These are phyloP conservation scores for Olivierus martensii DNA, from an alignment of 1,140 invertebrate species.

Conservation along the genomic window DNA sequence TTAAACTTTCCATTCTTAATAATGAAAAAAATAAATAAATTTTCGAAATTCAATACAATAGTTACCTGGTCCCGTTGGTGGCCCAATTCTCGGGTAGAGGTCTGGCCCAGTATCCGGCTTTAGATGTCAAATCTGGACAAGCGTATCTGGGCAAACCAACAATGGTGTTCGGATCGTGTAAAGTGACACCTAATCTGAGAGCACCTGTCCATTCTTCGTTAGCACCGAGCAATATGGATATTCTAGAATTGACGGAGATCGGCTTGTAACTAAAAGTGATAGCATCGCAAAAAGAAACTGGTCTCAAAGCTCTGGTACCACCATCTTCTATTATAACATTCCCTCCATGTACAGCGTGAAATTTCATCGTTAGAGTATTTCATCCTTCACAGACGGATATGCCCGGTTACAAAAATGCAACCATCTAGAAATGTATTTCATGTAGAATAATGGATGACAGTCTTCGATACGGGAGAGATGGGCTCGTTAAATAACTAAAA, in stretches of 20 bases:
- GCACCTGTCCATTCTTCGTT: constrained; percentile 29
- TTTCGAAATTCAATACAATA: no score
- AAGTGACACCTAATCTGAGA: constrained; percentile 30
- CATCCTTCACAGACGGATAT: not conserved
- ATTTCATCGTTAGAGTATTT: constrained; percentile 17
- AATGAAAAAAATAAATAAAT: no score
- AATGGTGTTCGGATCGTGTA: constrained; percentile 25
- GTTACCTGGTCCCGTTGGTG: constrained; percentile 12
- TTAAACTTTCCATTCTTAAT: no score
- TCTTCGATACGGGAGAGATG: no score
- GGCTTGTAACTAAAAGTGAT: constrained; percentile 30
- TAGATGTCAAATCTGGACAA: constrained; percentile 26
- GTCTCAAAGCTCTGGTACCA: constrained; percentile 21
- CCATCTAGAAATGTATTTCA: no score
- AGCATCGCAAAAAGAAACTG: constrained; percentile 29
- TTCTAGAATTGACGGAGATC: constrained; percentile 24
- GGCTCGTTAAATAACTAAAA: no score
- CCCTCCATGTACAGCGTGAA: constrained; percentile 21
- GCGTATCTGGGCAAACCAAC: constrained; percentile 27
- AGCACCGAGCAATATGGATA: constrained; percentile 24
- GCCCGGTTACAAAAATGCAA: no score
- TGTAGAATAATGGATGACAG: no score
- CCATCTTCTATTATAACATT: constrained; percentile 20
- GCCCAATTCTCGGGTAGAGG: constrained; percentile 26
- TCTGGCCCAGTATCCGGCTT: constrained; percentile 29